Base-by-base conservation (phyloP, 2,888 invertebrate species). In the Cartodere bifasciata region DNA sequence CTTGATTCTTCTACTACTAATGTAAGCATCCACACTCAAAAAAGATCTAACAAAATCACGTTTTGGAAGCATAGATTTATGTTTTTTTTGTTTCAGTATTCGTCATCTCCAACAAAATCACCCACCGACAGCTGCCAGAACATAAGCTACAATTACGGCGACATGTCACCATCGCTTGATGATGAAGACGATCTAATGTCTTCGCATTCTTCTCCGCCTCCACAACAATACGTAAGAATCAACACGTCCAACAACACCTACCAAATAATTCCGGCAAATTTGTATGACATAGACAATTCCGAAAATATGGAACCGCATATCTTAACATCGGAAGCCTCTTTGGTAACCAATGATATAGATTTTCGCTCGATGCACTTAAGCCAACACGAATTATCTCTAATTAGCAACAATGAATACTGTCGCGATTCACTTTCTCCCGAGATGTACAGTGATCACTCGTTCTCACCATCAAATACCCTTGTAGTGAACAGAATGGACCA, bases 241-340 rank as follows among this genome's bases (percentile, higher is more conserved):
- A 67, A 70, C 27, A 64, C 68, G 4, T 60, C 70, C 3, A 63
- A 68, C 4, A 74, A 74, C 50, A 63, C 69, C 3, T 78, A 75
- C 47, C 75, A 77, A 44, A 50, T 77, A 39, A 65, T 75, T 9
- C 65, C 72, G 5, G 64, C 68, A 6, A 64, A 65, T 28, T 53
- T 67, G 29, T 71, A 74, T 36, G 71, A 75, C 51, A 73, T 73
- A 36, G 76, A 76, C 43, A 69, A 69, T 40, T 39, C 54, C 16
- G 58, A 58, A 25, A 50, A 55, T 23, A 39, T 52, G 23, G 43
- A 48, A 13, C 46, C 53, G 3, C 53, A 52, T 26, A 29, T 27
- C 29, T 26, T 26, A 12, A 26, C 2, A 4, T 36, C 52, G 13
- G 63, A 64, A 43, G 44, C 65, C 3, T 60, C 62, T 36, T 43